Conservation (phyloP, 2,888 invertebrate species). For the Leptogaster cylindrica region DNA sequence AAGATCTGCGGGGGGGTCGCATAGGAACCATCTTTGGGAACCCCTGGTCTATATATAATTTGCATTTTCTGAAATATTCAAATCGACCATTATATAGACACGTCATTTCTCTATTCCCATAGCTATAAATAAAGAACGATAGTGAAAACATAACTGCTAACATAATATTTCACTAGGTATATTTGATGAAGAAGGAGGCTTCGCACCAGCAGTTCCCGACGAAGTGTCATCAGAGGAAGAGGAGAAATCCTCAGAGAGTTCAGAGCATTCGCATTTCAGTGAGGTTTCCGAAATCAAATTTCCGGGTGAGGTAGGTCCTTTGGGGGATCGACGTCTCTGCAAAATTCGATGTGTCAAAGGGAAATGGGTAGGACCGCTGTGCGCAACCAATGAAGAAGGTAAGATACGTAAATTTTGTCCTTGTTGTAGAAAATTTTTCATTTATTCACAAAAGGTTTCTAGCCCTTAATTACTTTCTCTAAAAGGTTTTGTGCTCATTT, state of each 20-base stretch:
- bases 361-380: constrained; percentile 84
- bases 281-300: constrained; percentile 65
- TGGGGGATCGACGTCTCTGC: constrained; percentile 76
- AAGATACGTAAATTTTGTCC: too few species aligned
- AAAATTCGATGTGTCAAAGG: constrained; percentile 86
- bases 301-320: constrained; percentile 77
- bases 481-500: constrained; percentile 32
- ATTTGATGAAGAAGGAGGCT: constrained; percentile 59
- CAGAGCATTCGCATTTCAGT: constrained; percentile 59
- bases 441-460: background rate
- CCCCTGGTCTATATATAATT: too few species aligned
- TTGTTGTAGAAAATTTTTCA: too few species aligned
- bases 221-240: constrained; percentile 57
- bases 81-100: too few species aligned
- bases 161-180: constrained; percentile 12
- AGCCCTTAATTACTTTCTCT: constrained; percentile 49
- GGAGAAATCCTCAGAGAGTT: constrained; percentile 59
- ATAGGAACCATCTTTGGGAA: too few species aligned
- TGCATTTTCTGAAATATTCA: too few species aligned
- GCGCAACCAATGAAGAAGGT: constrained; percentile 76
- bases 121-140: too few species aligned
- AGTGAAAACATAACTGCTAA: background rate
- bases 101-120: too few species aligned
- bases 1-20: too few species aligned
- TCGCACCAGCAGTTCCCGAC: constrained; percentile 58